A percentile compares a stretch with the other conserved stretches of the same genome.
Evolutionary conservation across 23 tunicate species (phyloP).

Genomic region (Clavelina lepadiformis): DNA sequence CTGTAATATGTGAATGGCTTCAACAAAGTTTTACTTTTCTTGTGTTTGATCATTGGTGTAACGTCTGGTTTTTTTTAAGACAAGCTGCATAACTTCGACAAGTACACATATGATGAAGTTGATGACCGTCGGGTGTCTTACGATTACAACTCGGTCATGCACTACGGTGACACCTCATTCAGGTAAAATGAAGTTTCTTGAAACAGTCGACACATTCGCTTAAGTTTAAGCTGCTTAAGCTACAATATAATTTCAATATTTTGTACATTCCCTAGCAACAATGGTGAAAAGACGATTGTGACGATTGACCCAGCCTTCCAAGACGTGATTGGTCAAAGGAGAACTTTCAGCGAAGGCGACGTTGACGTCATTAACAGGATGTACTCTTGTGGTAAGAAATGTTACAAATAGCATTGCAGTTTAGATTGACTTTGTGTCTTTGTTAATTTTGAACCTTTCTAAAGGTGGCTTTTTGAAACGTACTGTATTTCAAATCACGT

Average conservation of each 20-base stretch:
- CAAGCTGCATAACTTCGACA: conserved; percentile 63
- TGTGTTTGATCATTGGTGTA: background rate
- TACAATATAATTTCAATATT: background rate
- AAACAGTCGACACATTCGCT: background rate
- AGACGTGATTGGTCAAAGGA: conserved; percentile 95
- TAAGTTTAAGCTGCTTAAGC: background rate
- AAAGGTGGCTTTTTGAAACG: too few species aligned
- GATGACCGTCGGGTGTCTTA: conserved; percentile 79
- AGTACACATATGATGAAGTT: conserved; percentile 41
- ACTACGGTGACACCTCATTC: conserved; percentile 79
- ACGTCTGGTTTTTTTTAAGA: conserved; percentile 19
- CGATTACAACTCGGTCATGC: conserved; percentile 93
- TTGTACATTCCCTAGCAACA: conserved; percentile 25
- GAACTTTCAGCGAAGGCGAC: conserved; percentile 79
- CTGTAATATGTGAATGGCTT: too few species aligned
- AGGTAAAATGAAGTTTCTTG: conserved; percentile 21
- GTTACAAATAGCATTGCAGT: too few species aligned
- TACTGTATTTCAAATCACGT: too few species aligned
- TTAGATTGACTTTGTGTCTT: too few species aligned
- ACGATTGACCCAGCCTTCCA: conserved; percentile 83
- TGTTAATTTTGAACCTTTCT: too few species aligned
- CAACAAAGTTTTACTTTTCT: too few species aligned
- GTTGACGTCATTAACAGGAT: conserved; percentile 52
- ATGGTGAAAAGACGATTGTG: conserved; percentile 76
- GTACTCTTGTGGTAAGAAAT: conserved; percentile 73